These are phyloP conservation scores for Lapara coniferarum DNA, from an alignment of 2,888 invertebrate genomes.

Conservation along the genomic window DNA sequence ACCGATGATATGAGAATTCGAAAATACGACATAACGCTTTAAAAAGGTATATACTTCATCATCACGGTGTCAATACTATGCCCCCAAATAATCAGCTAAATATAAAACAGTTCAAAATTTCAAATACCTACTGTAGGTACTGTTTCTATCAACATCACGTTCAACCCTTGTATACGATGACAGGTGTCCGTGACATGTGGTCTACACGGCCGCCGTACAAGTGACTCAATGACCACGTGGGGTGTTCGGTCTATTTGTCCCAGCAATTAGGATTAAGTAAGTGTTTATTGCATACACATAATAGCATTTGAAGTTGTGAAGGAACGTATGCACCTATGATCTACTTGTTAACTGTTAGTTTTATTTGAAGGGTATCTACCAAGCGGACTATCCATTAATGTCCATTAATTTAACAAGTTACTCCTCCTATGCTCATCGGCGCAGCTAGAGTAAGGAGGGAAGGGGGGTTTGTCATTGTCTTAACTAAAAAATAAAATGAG, in stretches of 20 bases:
- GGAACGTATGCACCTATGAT: not conserved
- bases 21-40: too few relatives aligned
- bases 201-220: slow-evolving; percentile 26
- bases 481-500: too few relatives aligned
- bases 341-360: not conserved
- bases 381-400: not conserved
- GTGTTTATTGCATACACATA: not conserved
- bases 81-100: too few relatives aligned
- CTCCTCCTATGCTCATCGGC: too few relatives aligned
- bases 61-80: too few relatives aligned
- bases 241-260: slow-evolving; percentile 36
- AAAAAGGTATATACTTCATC: too few relatives aligned
- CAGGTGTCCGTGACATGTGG: slow-evolving; percentile 26
- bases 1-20: not conserved
- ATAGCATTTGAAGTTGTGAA: not conserved
- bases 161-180: not conserved
- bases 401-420: too few relatives aligned
- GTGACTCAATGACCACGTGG: slow-evolving; percentile 37
- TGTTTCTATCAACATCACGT: slow-evolving; percentile 11
- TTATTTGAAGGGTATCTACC: not conserved
- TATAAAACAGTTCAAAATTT: not conserved
- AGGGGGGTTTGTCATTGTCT: too few relatives aligned
- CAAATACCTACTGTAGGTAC: slow-evolving; percentile 2
- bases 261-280: slow-evolving; percentile 33
- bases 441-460: too few relatives aligned